phyloP scores from a whole-genome alignment of 2,797 vertebrate genomes.

The Numenius phaeopus region DNA sequence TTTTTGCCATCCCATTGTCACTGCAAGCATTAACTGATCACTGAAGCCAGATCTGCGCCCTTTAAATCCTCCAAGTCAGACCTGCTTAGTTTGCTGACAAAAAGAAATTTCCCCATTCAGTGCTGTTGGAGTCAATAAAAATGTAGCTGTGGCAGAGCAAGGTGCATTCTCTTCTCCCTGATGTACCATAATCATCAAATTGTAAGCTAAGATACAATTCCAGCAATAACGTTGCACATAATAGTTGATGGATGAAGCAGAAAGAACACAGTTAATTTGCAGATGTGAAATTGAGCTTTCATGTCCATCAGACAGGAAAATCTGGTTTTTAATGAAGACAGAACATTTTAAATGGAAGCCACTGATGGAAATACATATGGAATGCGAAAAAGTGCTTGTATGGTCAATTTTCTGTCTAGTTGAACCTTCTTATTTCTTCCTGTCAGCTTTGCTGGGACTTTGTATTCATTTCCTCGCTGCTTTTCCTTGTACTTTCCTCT shows the following conservation, averaged over 20 bases:
- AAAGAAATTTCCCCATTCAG: conserved; percentile 22
- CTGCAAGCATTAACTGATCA: neutral
- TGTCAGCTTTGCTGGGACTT: conserved; percentile 2
- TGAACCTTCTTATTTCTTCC: conserved; percentile 14
- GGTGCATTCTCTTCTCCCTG: conserved; percentile 43
- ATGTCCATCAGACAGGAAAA: conserved; percentile 71
- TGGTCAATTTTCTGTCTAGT: conserved; percentile 33
- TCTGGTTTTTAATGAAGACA: conserved; percentile 54
- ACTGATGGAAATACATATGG: neutral
- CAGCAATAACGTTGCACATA: conserved; percentile 56
- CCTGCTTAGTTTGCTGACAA: conserved; percentile 23
- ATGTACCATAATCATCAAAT: conserved; percentile 51
- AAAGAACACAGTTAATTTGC: conserved; percentile 70
- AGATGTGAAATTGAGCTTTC: conserved; percentile 62
- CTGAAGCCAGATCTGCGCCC: neutral
- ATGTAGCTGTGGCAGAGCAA: conserved; percentile 14
- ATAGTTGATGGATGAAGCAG: conserved; percentile 60
- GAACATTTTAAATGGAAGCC: conserved; percentile 12
- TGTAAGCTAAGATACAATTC: conserved; percentile 50
- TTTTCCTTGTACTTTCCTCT: neutral
- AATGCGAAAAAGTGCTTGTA: conserved; percentile 18
- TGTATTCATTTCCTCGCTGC: neutral
- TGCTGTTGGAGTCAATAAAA: conserved; percentile 47
- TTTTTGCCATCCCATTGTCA: neutral
- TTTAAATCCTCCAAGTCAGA: conserved; percentile 15